Base-by-base conservation (phyloP, 2,797 vertebrate genomes). In the Sebastes aleutianus region DNA sequence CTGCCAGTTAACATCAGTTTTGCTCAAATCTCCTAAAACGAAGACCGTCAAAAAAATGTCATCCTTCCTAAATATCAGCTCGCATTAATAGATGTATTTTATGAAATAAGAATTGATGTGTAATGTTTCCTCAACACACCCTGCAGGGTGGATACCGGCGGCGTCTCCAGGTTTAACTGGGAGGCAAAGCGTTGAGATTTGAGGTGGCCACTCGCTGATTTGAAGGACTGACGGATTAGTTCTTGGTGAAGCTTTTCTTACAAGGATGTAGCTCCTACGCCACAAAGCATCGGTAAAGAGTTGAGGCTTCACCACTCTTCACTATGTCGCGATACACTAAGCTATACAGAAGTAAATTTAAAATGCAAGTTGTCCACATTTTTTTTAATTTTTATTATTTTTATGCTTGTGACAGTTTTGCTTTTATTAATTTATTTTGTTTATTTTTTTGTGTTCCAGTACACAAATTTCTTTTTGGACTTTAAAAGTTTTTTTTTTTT, bases 401-500 rank as follows among this genome's bases (percentile, higher is more conserved):
- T 83, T 16, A 68, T 79, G 58, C 64, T 79, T 79, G 63, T 87
- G 29, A 79, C 24, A 24, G 36, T 89, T 87, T 83, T 84, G 16
- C 78, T 67, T 65, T 89, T 71, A 72, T 85, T 80, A 85, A 68
- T 78, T 86, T 73, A 58, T 78, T 86, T 88, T 66, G 65, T 78
- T 27, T 61, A 47, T 43, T 83, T 83, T 93, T 95, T 93, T 95
- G 96, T 95, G 93, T 93, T 14, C 8, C 4, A 11, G 16, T 85
- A 94, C 95, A 95, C 95, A 96, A 95, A 94, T 95, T 87, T 87
- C 83, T 95, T 53, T 93, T 95, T 94, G 92, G 93, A 95, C 95
- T 96, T 96, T 95, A 96, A 93, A 96, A 96, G 95, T 95, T 96
- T 93, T 95, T 92, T 93, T 92, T 93, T 90, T 75, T 62, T 11